Percentiles rank a stretch among this genome's conserved stretches.
Conservation (phyloP, 2,113 vertebrate species). For the Riparia riparia region DNA sequence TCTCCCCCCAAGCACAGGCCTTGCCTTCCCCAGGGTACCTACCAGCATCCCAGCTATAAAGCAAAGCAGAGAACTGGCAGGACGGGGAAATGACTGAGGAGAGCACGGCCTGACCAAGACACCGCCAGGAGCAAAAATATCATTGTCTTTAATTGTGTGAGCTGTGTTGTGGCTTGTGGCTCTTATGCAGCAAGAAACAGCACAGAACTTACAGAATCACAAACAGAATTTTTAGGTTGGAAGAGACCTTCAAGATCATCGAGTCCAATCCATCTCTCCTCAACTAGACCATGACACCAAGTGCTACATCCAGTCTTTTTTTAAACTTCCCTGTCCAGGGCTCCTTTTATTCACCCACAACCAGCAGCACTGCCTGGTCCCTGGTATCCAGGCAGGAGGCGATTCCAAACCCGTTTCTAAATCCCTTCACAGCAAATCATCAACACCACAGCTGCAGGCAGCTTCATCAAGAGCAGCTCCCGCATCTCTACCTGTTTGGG, state of each 20-base stretch:
- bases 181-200: background rate
- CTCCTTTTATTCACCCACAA: background rate
- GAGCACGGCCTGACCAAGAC: rapidly evolving
- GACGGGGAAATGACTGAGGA: background rate
- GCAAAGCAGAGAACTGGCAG: background rate
- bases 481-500: background rate
- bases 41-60: background rate
- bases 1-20: background rate
- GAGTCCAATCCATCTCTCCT: too few relatives aligned
- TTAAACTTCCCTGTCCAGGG: too few relatives aligned
- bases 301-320: too few relatives aligned
- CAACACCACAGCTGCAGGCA: background rate
- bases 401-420: background rate
- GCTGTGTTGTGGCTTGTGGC: background rate
- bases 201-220: too few relatives aligned
- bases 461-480: background rate
- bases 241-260: too few relatives aligned
- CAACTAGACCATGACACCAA: too few relatives aligned
- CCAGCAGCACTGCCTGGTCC: background rate
- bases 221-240: too few relatives aligned
- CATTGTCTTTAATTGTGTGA: background rate
- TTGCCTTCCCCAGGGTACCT: background rate
- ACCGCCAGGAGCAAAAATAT: background rate
- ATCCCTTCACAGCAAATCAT: background rate
- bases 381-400: rapidly evolving